Evolutionary conservation across 2,797 vertebrate species (phyloP), one percentile per base, ranked within the genome.

Genomic region (Adelosebastes latens): DNA sequence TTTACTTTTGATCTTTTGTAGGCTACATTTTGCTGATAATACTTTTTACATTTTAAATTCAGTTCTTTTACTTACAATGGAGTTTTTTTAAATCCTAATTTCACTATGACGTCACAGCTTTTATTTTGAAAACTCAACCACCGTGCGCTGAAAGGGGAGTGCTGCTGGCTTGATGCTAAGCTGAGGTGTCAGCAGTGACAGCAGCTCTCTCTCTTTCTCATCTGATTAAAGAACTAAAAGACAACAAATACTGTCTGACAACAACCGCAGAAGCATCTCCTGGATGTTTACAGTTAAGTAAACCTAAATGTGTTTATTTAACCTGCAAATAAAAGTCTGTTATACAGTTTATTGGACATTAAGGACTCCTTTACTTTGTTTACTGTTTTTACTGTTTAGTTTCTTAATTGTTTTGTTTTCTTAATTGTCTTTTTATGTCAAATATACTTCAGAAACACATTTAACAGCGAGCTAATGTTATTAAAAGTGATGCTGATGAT

Each of bases 61-160:
- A 10, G 58, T 16, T 20, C 16, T 20, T n/a, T 20, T 2, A 60
- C 16, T 1, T 25, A 14, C 22, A 56, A 53, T 55, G 27, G 27
- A 31, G 2, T 60, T 4, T 8, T 31, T 61, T 31, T n/a, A 3
- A 8, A 64, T 39, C 2, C 12, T 63, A 24, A 34, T 63, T 63
- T 9, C 4, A 42, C n/a, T 61, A 12, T 39, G 36, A 34, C 2
- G 8, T 31, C 52, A 31, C 49, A 4, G 5, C 24, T 2, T 78
- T 87, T 82, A 84, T 76, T 87, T 81, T 87, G 77, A 85, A 80
- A 81, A 11, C n/a, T 0, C 11, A 4, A 1, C 6, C 4, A 22
- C 76, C 53, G 53, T 74, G 66, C 77, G 1, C 0, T 2, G 1
- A 18, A 1, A 0, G 0, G 7, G 2, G 7, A 6, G 3, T 7